These are phyloP conservation scores for Molanna angustata DNA, from an alignment of 2,888 invertebrate genomes.

Conservation along the genomic window DNA sequence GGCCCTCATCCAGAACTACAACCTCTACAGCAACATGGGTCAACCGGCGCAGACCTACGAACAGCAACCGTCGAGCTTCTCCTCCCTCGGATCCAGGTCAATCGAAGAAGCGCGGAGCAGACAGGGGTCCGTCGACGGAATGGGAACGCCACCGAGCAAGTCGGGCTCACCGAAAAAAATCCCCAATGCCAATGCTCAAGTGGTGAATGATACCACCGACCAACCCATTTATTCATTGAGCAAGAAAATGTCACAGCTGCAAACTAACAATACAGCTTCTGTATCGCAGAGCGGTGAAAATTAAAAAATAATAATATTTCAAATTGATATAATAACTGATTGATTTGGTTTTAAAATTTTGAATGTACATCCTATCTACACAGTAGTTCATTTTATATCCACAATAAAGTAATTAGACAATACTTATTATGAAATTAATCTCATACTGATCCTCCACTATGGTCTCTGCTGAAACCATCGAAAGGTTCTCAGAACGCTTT, in stretches of 20 bases:
- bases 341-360: too few species aligned
- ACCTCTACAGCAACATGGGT: constrained; percentile 46
- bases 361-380: too few species aligned
- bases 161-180: constrained; percentile 29
- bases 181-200: neutral
- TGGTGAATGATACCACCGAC: constrained; percentile 40
- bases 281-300: too few species aligned
- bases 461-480: too few species aligned
- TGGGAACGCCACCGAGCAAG: constrained; percentile 23
- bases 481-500: too few species aligned
- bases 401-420: too few species aligned
- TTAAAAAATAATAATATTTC: too few species aligned
- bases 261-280: too few species aligned
- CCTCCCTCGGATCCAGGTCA: constrained; percentile 39
- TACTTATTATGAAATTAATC: too few species aligned
- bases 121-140: constrained; percentile 42
- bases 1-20: constrained; percentile 51
- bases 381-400: too few species aligned
- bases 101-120: constrained; percentile 44
- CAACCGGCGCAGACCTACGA: constrained; percentile 51
- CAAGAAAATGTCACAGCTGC: constrained; percentile 45
- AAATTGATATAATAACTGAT: too few species aligned
- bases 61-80: constrained; percentile 42
- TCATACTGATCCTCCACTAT: too few species aligned
- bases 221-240: constrained; percentile 49